phyloP scores from a whole-genome alignment of 2,113 vertebrate species.

The Coryphaenoides rupestris region DNA sequence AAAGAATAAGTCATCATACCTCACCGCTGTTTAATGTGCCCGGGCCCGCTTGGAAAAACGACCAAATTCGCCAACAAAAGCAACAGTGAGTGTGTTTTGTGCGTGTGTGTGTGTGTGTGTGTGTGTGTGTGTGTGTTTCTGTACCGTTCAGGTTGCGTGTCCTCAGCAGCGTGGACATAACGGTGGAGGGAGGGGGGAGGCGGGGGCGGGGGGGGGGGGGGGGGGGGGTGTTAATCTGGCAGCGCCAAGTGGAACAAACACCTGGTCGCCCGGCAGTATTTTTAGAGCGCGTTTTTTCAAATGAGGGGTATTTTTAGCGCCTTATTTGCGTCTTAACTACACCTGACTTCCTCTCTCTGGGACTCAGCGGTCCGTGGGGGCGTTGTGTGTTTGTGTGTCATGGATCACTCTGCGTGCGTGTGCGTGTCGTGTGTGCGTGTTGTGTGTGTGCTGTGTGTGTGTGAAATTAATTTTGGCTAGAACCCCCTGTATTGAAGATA shows the following conservation, averaged over 20 bases:
- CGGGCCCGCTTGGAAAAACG: slow-evolving; percentile 19
- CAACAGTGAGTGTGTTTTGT: background rate
- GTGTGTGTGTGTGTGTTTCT: slow-evolving; percentile 30
- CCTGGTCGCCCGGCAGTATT: slow-evolving; percentile 34
- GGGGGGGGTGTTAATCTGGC: slow-evolving; percentile 36
- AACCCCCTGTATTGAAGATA: too few species aligned
- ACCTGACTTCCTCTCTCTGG: slow-evolving; percentile 41
- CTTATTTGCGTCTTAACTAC: slow-evolving; percentile 30
- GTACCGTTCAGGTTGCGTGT: slow-evolving; percentile 27
- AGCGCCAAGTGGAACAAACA: slow-evolving; percentile 28
- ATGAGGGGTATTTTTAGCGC: slow-evolving; percentile 50
- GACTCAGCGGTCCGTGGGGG: slow-evolving; percentile 22
- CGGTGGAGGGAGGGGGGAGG: too few species aligned
- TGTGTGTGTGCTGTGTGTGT: too few species aligned
- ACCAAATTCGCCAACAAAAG: slow-evolving; percentile 36
- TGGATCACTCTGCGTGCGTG: background rate
- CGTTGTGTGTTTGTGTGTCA: slow-evolving; percentile 14
- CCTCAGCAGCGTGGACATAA: slow-evolving; percentile 17
- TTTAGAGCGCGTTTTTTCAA: slow-evolving; percentile 37
- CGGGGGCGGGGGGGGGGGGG: too few species aligned
- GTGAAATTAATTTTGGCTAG: slow-evolving; percentile 14
- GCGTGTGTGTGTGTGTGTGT: too few species aligned
- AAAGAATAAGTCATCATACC: slow-evolving; percentile 24
- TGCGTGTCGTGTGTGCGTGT: too few species aligned
- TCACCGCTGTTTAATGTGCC: slow-evolving; percentile 36